Percentiles rank a stretch among this genome's conserved stretches.
These are phyloP conservation scores for Neria commutata DNA, from an alignment of 2,888 invertebrate genomes.

Conservation along the genomic window DNA sequence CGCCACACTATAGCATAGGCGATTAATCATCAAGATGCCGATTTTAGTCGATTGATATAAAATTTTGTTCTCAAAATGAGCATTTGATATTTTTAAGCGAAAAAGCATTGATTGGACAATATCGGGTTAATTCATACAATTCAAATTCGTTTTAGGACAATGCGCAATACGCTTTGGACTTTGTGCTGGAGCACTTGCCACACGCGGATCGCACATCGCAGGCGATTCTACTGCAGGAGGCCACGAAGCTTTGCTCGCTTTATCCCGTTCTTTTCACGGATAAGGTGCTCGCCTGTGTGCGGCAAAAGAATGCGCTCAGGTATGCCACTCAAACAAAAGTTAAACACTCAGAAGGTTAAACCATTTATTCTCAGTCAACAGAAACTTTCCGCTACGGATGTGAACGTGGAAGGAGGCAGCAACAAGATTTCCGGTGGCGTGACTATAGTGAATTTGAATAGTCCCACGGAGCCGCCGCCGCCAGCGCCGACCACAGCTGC, in stretches of 20 bases:
- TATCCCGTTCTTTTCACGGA: constrained; percentile 83
- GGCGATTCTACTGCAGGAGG: constrained; percentile 77
- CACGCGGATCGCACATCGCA: constrained; percentile 76
- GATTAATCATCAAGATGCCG: no score
- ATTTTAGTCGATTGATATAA: no score
- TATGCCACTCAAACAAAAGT: constrained; percentile 21
- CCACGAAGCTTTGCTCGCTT: constrained; percentile 79
- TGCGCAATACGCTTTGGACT: constrained; percentile 81
- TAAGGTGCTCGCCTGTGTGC: constrained; percentile 75
- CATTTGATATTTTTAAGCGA: not conserved
- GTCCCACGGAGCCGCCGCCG: constrained; percentile 46
- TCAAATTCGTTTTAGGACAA: constrained; percentile 66
- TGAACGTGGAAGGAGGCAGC: constrained; percentile 67
- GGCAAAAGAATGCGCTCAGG: constrained; percentile 68
- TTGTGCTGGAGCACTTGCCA: constrained; percentile 77
- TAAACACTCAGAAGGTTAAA: not conserved
- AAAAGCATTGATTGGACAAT: constrained; percentile 4
- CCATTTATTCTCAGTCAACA: constrained; percentile 57
- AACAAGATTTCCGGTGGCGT: constrained; percentile 77
- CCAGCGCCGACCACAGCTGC: constrained; percentile 29
- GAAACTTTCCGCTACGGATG: constrained; percentile 44
- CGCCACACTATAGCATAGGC: no score
- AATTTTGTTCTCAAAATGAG: not conserved
- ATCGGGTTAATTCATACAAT: no score
- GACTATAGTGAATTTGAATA: constrained; percentile 79